Percentiles rank a stretch among this genome's conserved stretches.
These are phyloP conservation scores for Eupristina koningsbergeri DNA, from an alignment of 1,140 invertebrate genomes.

Conservation along the genomic window DNA sequence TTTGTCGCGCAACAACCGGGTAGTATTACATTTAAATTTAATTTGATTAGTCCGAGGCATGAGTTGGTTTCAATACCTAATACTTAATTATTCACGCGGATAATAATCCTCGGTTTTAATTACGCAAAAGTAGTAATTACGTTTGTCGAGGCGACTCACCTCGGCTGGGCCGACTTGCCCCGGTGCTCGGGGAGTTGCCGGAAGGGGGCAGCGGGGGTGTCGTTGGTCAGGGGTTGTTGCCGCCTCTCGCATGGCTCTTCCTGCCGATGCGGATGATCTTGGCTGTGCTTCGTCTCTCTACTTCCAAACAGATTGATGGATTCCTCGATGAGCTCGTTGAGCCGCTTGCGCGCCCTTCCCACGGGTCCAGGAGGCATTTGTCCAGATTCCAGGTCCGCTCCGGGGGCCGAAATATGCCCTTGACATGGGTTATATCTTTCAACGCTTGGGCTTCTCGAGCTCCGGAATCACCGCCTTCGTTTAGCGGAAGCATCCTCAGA, in stretches of 20 bases:
- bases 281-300: constrained; percentile 68
- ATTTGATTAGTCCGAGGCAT: too few species aligned
- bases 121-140: too few species aligned
- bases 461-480: not conserved
- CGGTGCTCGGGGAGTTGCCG: constrained; percentile 49
- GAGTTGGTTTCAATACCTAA: too few species aligned
- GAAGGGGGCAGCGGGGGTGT: too few species aligned
- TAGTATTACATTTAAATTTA: too few species aligned
- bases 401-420: constrained; percentile 46
- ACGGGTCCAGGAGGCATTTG: constrained; percentile 65
- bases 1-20: too few species aligned
- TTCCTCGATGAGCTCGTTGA: constrained; percentile 80
- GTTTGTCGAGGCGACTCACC: constrained; percentile 58
- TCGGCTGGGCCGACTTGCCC: constrained; percentile 73
- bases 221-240: not conserved
- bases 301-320: constrained; percentile 79
- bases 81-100: too few species aligned
- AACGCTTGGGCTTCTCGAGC: not conserved
- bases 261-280: constrained; percentile 42
- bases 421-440: constrained; percentile 1
- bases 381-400: constrained; percentile 58
- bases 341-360: constrained; percentile 76
- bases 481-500: not conserved
- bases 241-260: not conserved
- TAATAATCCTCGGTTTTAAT: too few species aligned